These are phyloP conservation scores for Eustalomyia histrio DNA, from an alignment of 2,888 invertebrate genomes.

Conservation along the genomic window DNA sequence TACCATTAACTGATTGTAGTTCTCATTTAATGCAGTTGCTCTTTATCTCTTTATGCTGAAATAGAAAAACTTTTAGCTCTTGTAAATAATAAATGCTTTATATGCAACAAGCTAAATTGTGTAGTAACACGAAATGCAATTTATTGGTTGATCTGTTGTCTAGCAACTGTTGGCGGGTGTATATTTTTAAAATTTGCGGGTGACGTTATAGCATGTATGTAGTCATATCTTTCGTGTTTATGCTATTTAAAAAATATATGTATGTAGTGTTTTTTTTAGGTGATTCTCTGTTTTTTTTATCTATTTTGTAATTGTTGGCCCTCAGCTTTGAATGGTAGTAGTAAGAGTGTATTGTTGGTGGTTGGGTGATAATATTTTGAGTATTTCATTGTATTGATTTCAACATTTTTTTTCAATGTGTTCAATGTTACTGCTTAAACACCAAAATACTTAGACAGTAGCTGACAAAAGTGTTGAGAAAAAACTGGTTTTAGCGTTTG, in stretches of 20 bases:
- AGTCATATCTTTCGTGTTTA: neutral
- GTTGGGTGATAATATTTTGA: constrained; percentile 36
- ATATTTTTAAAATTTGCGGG: neutral
- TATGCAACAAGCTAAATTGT: constrained; percentile 20
- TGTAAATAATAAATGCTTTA: neutral
- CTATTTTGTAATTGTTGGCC: constrained; percentile 61
- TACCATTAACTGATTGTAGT: neutral
- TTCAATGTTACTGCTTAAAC: constrained; percentile 66
- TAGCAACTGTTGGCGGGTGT: constrained; percentile 22
- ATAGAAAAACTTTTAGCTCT: neutral
- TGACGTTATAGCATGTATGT: constrained; percentile 5
- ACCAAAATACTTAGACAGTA: neutral
- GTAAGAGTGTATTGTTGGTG: constrained; percentile 24
- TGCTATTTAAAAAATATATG: too few species aligned
- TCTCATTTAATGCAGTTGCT: neutral
- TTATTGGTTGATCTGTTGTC: constrained; percentile 6
- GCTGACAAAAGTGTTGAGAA: neutral
- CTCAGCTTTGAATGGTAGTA: constrained; percentile 28
- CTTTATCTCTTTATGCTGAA: neutral
- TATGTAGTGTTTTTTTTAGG: constrained; percentile 2
- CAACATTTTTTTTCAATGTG: constrained; percentile 52
- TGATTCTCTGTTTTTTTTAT: constrained; percentile 28
- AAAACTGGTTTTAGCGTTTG: neutral
- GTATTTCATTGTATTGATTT: constrained; percentile 65
- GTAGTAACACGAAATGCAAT: constrained; percentile 53